phyloP scores from a whole-genome alignment of 2,113 vertebrate species.

The Apteryx owenii region DNA sequence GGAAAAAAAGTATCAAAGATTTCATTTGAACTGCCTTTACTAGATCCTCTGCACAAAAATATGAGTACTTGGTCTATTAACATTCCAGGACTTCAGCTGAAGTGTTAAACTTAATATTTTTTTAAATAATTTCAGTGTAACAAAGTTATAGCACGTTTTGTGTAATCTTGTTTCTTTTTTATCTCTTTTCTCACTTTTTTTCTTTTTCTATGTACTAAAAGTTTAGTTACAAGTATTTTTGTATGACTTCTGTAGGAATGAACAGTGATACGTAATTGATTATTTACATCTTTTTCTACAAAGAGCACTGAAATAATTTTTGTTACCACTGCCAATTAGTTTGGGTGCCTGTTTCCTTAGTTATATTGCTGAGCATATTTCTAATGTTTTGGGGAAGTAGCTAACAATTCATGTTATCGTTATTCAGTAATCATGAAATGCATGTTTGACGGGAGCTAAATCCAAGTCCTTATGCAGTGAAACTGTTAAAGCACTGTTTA shows the following conservation, averaged over 20 bases:
- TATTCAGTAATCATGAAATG: background rate
- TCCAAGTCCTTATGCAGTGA: background rate
- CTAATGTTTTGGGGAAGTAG: background rate
- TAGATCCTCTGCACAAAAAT: background rate
- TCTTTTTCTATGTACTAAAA: background rate
- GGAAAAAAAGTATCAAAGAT: background rate
- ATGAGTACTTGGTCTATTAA: fast-evolving
- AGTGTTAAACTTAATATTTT: background rate
- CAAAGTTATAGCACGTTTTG: background rate
- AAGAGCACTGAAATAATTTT: background rate
- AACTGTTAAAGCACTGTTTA: background rate
- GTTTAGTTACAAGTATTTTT: background rate
- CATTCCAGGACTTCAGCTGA: background rate
- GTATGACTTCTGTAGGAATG: background rate
- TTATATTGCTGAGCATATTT: background rate
- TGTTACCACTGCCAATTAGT: background rate
- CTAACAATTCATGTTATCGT: background rate
- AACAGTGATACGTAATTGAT: background rate
- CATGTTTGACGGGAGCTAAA: background rate
- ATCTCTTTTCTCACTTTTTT: background rate
- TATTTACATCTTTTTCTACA: background rate
- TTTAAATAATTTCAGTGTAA: background rate
- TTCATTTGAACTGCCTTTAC: background rate
- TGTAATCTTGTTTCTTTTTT: background rate
- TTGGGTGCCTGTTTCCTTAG: background rate